These are phyloP conservation scores for Nomada hirtipes DNA, from an alignment of 2,888 invertebrate species.

Conservation along the genomic window DNA sequence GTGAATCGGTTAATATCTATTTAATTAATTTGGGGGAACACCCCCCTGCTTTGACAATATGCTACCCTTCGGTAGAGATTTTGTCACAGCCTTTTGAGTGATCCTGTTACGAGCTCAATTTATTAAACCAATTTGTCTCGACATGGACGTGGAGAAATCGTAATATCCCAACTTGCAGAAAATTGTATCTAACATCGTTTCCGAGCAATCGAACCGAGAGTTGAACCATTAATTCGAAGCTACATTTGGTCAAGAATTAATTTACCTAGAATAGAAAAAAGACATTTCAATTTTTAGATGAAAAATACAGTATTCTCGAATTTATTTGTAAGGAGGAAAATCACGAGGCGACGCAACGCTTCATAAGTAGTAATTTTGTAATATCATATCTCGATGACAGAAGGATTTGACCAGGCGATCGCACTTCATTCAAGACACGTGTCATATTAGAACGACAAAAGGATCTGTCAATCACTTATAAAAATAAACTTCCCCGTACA, in stretches of 20 bases:
- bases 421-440: slow-evolving; percentile 19
- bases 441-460: not conserved
- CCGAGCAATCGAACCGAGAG: not conserved
- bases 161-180: slow-evolving; percentile 18
- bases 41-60: slow-evolving; percentile 68
- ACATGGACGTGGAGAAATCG: not conserved
- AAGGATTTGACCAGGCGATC: slow-evolving; percentile 17
- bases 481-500: not conserved
- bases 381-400: not conserved
- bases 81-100: slow-evolving; percentile 43
- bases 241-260: not conserved
- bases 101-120: slow-evolving; percentile 49
- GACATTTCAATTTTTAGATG: not conserved
- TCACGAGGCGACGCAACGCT: not conserved
- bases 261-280: not conserved
- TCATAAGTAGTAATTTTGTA: not conserved
- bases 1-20: slow-evolving; percentile 82
- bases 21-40: slow-evolving; percentile 80
- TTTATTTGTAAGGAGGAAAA: not conserved
- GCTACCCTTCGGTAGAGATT: slow-evolving; percentile 56
- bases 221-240: no score
- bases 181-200: not conserved
- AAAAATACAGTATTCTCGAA: no score
- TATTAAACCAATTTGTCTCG: slow-evolving; percentile 44
- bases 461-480: not conserved